Evolutionary conservation across 1,140 invertebrate species (phyloP).

Genomic region (Cydia strobilella): DNA sequence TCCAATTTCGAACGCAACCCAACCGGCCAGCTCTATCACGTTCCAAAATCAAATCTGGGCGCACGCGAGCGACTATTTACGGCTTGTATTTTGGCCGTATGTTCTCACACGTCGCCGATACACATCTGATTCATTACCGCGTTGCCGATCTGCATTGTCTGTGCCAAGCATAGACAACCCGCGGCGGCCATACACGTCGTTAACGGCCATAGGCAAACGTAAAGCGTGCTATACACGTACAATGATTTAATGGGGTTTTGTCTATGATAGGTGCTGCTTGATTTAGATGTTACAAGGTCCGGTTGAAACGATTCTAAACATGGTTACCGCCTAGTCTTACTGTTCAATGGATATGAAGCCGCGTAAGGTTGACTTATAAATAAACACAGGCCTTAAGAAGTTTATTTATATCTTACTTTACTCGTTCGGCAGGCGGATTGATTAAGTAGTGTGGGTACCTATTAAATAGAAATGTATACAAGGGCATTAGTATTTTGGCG

Average conservation of each 20-base stretch:
- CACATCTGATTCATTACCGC: conserved; percentile 78
- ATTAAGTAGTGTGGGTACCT: no score
- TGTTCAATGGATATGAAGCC: conserved; percentile 1
- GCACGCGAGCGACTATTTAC: conserved; percentile 77
- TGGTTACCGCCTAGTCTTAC: conserved; percentile 13
- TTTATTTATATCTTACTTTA: not conserved
- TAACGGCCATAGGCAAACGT: conserved; percentile 32
- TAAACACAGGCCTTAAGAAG: not conserved
- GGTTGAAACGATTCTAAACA: conserved; percentile 20
- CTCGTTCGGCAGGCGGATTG: not conserved
- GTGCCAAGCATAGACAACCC: conserved; percentile 43
- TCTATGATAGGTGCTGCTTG: conserved; percentile 32
- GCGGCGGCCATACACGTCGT: conserved; percentile 37
- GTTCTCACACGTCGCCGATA: conserved; percentile 77
- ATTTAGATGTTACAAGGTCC: conserved; percentile 27
- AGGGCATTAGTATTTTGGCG: no score
- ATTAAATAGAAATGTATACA: no score
- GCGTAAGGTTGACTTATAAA: not conserved
- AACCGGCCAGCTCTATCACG: conserved; percentile 39
- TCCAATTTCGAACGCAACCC: conserved; percentile 31
- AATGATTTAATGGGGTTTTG: conserved; percentile 29
- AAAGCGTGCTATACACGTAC: conserved; percentile 29
- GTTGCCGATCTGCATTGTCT: conserved; percentile 62
- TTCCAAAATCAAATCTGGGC: conserved; percentile 38
- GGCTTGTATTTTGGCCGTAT: conserved; percentile 74